Evolutionary conservation across 2,888 invertebrate species (phyloP).

Genomic region (Tachina grossa): DNA sequence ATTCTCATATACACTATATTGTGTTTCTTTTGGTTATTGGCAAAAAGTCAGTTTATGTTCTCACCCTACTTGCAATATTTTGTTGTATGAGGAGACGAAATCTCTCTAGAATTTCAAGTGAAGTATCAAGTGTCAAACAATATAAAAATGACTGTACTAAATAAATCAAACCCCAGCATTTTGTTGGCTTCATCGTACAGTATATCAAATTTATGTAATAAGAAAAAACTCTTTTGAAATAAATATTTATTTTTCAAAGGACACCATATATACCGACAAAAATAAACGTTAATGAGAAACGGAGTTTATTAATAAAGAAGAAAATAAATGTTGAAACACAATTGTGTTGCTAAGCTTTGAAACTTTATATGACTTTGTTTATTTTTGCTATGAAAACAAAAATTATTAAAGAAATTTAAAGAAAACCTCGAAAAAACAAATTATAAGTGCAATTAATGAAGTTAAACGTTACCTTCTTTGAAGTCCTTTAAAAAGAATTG

Average conservation of each 20-base stretch:
- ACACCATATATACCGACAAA: not conserved
- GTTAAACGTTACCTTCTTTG: no score
- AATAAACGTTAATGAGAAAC: constrained; percentile 19
- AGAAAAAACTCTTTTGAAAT: not conserved
- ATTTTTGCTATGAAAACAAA: no score
- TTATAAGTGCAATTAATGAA: no score
- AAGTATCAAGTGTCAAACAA: constrained; percentile 25
- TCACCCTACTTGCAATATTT: constrained; percentile 6
- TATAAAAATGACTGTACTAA: not conserved
- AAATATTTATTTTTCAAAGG: not conserved
- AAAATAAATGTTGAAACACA: no score
- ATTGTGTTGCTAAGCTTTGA: no score
- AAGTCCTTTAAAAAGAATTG: no score
- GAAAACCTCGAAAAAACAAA: no score
- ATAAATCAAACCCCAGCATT: not conserved
- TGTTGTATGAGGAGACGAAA: constrained; percentile 5
- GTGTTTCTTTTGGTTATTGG: no score
- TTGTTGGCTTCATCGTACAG: not conserved
- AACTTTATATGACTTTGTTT: no score
- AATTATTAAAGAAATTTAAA: no score
- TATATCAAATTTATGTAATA: constrained; percentile 17
- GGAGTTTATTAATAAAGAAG: not conserved
- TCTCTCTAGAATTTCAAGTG: not conserved
- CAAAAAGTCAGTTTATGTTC: not conserved
- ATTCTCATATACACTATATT: no score